Conservation (phyloP, 2,797 vertebrate species). For the Apogon hyalosoma region DNA sequence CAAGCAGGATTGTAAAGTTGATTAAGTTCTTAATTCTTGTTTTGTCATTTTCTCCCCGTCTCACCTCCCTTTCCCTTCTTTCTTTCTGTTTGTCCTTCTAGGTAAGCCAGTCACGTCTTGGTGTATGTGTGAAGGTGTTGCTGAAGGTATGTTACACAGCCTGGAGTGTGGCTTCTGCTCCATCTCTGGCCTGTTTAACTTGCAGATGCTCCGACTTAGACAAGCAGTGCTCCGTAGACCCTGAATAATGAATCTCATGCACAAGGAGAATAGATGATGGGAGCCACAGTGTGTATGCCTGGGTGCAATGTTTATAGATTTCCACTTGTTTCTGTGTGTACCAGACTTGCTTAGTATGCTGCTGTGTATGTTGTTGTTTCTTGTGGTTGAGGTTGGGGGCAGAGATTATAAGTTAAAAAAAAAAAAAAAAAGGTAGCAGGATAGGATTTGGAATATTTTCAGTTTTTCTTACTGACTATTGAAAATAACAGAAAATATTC, state of each 20-base stretch:
- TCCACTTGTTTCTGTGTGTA: neutral
- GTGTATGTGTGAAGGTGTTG: constrained; percentile 11
- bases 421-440: too few relatives aligned
- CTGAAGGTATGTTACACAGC: constrained; percentile 21
- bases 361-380: constrained; percentile 18
- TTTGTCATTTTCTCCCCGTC: too few relatives aligned
- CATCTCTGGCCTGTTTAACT: constrained; percentile 72
- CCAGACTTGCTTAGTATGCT: constrained; percentile 38
- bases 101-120: constrained; percentile 33
- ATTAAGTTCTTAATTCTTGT: constrained; percentile 4
- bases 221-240: constrained; percentile 62
- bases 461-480: too few relatives aligned
- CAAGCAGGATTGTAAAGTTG: neutral
- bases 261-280: constrained; percentile 56
- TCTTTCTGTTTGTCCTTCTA: constrained; percentile 5
- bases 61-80: constrained; percentile 6
- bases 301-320: constrained; percentile 9
- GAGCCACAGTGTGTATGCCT: constrained; percentile 22
- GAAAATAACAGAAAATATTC: neutral
- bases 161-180: constrained; percentile 39
- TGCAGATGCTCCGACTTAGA: constrained; percentile 72
- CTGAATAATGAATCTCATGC: constrained; percentile 75
- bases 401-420: neutral
- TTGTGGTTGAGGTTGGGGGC: constrained; percentile 1
- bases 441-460: too few relatives aligned